Evolutionary conservation across 2,797 vertebrate genomes (phyloP).

Genomic region (Myotis myotis): DNA sequence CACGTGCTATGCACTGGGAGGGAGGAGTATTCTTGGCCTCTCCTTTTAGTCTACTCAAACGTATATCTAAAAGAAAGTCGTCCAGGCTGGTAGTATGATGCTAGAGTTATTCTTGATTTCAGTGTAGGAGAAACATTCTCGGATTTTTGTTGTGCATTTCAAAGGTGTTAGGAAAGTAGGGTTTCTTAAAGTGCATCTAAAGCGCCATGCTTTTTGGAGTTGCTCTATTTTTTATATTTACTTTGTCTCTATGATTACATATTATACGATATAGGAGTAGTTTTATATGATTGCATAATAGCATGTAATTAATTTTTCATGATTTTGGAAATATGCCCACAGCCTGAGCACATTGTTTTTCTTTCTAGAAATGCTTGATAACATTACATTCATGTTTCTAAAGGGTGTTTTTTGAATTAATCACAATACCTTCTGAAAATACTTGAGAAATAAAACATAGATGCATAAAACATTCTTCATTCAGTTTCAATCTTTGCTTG

Average conservation of each 20-base stretch:
- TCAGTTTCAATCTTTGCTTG: background rate
- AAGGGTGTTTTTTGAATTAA: background rate
- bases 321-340: background rate
- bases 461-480: background rate
- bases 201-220: background rate
- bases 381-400: background rate
- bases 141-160: background rate
- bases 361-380: constrained; percentile 13
- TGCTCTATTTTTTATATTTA: background rate
- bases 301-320: background rate
- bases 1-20: rapidly evolving
- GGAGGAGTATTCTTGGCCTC: background rate
- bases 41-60: background rate
- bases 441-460: constrained; percentile 16
- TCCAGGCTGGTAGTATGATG: background rate
- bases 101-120: background rate
- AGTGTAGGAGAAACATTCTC: background rate
- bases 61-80: background rate
- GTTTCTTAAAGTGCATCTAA: background rate
- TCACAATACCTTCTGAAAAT: background rate
- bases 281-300: background rate
- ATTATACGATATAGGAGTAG: background rate
- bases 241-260: background rate
- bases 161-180: background rate
- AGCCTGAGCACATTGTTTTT: background rate